phyloP scores from a whole-genome alignment of 2,113 vertebrate genomes.

The Malaclemys terrapin region DNA sequence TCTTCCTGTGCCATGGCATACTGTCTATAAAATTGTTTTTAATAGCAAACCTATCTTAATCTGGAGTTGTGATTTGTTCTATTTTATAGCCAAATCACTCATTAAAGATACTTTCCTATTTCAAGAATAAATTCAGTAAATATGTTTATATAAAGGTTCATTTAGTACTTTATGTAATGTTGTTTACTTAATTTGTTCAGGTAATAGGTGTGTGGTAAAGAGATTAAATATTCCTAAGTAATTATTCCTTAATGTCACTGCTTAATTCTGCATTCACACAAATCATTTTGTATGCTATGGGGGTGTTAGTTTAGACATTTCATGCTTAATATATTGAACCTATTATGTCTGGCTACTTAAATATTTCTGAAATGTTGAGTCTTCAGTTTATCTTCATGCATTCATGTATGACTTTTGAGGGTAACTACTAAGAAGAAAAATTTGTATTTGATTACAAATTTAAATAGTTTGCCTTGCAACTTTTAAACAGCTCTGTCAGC shows the following conservation, averaged over 20 bases:
- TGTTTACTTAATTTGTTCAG: neutral
- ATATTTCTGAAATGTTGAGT: neutral
- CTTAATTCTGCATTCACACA: neutral
- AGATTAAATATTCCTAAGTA: neutral
- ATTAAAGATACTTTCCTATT: neutral
- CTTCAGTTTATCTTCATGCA: neutral
- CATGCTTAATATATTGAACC: neutral
- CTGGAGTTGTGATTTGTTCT: neutral
- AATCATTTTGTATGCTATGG: neutral
- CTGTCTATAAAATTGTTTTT: neutral
- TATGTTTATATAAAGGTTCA: neutral
- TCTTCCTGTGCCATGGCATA: neutral
- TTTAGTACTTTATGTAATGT: neutral
- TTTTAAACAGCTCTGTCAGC: neutral
- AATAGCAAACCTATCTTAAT: neutral
- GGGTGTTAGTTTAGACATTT: neutral
- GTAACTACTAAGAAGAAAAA: neutral
- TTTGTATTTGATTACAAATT: neutral
- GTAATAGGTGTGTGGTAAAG: neutral
- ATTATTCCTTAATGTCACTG: neutral
- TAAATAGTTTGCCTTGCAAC: neutral
- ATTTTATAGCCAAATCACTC: neutral
- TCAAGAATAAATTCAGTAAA: neutral
- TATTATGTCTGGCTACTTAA: neutral
- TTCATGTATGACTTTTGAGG: neutral